Base-by-base conservation (phyloP, 2,888 invertebrate species). In the Protula sp. region DNA sequence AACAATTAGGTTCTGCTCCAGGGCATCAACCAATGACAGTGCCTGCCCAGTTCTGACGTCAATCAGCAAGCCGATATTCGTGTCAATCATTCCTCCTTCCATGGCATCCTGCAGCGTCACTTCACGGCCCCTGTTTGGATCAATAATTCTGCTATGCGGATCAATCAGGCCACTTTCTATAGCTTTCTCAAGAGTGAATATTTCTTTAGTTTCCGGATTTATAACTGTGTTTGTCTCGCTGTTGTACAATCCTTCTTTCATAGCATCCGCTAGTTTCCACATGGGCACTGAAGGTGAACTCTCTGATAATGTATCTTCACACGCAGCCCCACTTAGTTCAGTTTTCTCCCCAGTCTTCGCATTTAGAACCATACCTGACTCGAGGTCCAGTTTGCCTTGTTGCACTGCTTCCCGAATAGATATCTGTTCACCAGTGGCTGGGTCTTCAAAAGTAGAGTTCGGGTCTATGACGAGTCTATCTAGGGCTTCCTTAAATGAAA, bases 151-250 rank as follows among this genome's bases (percentile, higher is more conserved):
- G 14, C 61, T 61, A 2, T 24, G 51, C 27, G 59, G 53, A 47
- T 76, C 72, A 54, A 97, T 87, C 22, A 94, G 81, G 76, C 89
- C 89, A 58, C 87, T 84, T 75, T 88, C 87, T 27, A 95, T 87
- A 0, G 94, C 93, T 75, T 92, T 89, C 2, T 87, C 85, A 48
- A 95, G 84, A 19, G 88, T 89, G 52, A 93, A 83, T 74, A 87
- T 87, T 50, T 85, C 85, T 73, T 91, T 91, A 55, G 87, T 87
- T 77, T 87, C 86, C 57, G 90, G 87, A 83, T 94, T 50, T 45
- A 59, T 67, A 2, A 78, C 65, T 4, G 69, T 72, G 59, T 76
- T 76, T 31, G 70, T 70, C 0, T 74, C 69, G 45, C 74, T 69
- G 62, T 77, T 73, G 63, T 77, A 79, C 47, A 76, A 57, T 0